Base-by-base conservation (phyloP, 92 coral and sea anemone genomes). In the Micromussa lordhowensis region DNA sequence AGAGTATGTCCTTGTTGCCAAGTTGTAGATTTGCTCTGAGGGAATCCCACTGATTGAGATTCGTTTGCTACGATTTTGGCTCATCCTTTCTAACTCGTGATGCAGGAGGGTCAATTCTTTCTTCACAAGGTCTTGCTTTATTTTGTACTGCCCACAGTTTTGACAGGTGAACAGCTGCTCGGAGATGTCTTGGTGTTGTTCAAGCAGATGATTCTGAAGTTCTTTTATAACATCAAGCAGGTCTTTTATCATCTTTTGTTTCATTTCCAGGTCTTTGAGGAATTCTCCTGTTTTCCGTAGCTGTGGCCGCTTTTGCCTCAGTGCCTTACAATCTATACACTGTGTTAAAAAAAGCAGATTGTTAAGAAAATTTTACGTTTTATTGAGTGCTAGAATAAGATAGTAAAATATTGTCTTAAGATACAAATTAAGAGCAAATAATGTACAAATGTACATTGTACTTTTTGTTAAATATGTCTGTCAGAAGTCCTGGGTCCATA, bases 31-130 rank as follows among this genome's bases (percentile, higher is more conserved):
- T 59, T 95, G 84, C 10, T 95, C 98, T 7, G 96, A 78, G 4
- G 96, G 98, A 38, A 95, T 95, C 0, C 98, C 98, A 78, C 93
- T 81, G 26, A 94, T 35, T 16, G 96, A 93, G 26, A 93, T 84
- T 36, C 93, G 77, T 11, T 82, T 86, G 64, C 77, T 82, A 3
- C 94, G 90, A 24, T 16, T 75, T 14, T 82, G 38, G 21, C 76
- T 68, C 90, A 94, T 89, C 76, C 92, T 87, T 55, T 83, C 81
- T 2, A 95, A 91, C 58, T 94, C 93, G 68, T 95, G 89, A 48
- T 94, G 94, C 24, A 95, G 79, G 21, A 95, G 90, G 13, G 93
- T 89, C 34, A 94, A 81, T 40, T 95, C 96, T 36, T 91, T 94
- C 44, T 85, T 83, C 22, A 95, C 80, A 5, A 95, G 95, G 44